Base-by-base conservation (phyloP, 2,888 invertebrate genomes). In the Congeria kusceri region DNA sequence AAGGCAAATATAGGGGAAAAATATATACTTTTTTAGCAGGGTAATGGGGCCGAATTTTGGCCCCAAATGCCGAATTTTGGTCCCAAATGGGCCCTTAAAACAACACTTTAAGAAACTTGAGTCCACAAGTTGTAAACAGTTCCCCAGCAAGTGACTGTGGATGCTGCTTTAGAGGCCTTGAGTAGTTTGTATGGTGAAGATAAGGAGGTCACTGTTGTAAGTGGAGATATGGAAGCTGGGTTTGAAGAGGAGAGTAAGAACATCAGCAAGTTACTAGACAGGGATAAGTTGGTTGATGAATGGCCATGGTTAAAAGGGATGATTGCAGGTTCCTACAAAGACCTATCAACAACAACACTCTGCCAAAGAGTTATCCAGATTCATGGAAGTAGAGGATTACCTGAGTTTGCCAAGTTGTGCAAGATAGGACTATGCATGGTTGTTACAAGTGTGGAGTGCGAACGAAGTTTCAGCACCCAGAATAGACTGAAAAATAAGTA, bases 251-350 rank as follows among this genome's bases (percentile, higher is more conserved):
- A 27, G 7, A 39, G 32, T n/a, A 9, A 58, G 7, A 27, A 20
- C 9, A n/a, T 27, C 67, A 18, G 3, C 29, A 20, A 27, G n/a
- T 56, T 75, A 23, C 23, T 80, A 18, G 76, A 77, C 28, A 59
- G 53, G 18, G 47, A 44, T 3, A 39, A 57, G 28, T 27, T 77
- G 0, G 7, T 29, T 20, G n/a, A 53, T 25, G 80, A 80, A 57
- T 77, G 72, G 80, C 75, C 80, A n/a, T 66, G 64, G 27, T 28
- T 75, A 13, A 5, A 59, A 7, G 71, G 65, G 5, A 80, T 77
- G 80, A 69, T 80, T 2, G 49, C 28, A 23, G 76, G 76, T 28
- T 18, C 76, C 15, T 76, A 77, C 29, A 44, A 39, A 7, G 57
- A 63, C 5, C 23, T 67, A 9, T 9, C 20, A n/a, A 49, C 46